Conservation (phyloP, 2,797 vertebrate genomes). For the Cynopterus sphinx region DNA sequence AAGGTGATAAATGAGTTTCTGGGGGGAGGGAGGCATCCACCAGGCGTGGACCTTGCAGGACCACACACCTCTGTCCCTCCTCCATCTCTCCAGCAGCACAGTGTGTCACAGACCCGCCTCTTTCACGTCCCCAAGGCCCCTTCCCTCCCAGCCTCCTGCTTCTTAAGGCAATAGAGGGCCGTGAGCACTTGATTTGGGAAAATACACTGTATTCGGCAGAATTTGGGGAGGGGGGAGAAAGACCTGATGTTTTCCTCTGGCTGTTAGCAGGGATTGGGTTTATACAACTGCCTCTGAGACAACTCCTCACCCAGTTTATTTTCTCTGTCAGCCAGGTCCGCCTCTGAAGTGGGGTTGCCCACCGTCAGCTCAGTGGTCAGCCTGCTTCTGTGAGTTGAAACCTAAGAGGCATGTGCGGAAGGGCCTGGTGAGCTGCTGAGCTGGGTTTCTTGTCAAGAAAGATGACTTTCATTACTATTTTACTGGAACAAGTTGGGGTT, state of each 20-base stretch:
- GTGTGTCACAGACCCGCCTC: conserved; percentile 72
- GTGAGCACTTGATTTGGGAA: conserved; percentile 80
- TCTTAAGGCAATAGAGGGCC: conserved; percentile 71
- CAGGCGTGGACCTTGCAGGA: conserved; percentile 83
- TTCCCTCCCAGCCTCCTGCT: conserved; percentile 64
- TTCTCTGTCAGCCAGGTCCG: conserved; percentile 67
- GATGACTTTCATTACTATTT: not conserved
- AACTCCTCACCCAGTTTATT: conserved; percentile 63
- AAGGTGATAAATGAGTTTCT: conserved; percentile 92
- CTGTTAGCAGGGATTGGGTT: conserved; percentile 61
- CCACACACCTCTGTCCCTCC: conserved; percentile 90
- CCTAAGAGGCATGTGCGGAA: conserved; percentile 36
- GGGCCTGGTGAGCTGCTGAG: not conserved
- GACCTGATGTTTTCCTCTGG: conserved; percentile 12
- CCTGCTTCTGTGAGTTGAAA: conserved; percentile 15
- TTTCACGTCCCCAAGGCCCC: not conserved
- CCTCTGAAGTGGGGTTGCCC: conserved; percentile 37
- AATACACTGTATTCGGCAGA: conserved; percentile 70
- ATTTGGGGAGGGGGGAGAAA: conserved; percentile 12
- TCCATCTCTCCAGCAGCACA: conserved; percentile 80
- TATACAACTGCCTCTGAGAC: conserved; percentile 64
- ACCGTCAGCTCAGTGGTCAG: conserved; percentile 56
- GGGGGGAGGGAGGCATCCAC: conserved; percentile 80
- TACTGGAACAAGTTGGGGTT: not conserved
- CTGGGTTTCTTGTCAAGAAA: conserved; percentile 19